Conservation (phyloP, 1,140 invertebrate genomes). For the Hydropsyche tenuis region DNA sequence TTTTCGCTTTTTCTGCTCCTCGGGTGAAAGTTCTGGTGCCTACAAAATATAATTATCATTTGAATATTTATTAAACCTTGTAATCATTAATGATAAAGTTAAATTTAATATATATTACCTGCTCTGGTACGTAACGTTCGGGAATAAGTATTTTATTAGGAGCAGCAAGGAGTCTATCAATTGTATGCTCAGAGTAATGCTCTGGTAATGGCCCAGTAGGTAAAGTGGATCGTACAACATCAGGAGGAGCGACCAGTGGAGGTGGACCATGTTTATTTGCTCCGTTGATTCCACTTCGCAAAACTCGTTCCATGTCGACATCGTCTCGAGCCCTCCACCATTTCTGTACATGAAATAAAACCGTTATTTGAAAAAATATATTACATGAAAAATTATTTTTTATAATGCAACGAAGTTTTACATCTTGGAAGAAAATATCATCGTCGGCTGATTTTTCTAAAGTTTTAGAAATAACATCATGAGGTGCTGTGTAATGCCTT, state of each 20-base stretch:
- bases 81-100: too few species aligned
- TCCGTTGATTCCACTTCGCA: slow-evolving; percentile 57
- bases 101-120: slow-evolving; percentile 62
- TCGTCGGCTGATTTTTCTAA: slow-evolving; percentile 65
- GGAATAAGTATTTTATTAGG: slow-evolving; percentile 92
- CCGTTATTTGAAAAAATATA: background rate
- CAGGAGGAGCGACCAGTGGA: slow-evolving; percentile 76
- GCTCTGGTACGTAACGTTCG: slow-evolving; percentile 89
- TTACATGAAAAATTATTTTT: background rate
- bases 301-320: slow-evolving; percentile 82
- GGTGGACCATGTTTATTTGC: slow-evolving; percentile 51
- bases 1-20: slow-evolving; percentile 80
- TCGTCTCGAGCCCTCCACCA: slow-evolving; percentile 77
- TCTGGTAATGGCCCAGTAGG: slow-evolving; percentile 63
- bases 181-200: slow-evolving; percentile 73
- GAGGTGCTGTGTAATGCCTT: slow-evolving; percentile 86
- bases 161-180: slow-evolving; percentile 82
- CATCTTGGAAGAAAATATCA: slow-evolving; percentile 64
- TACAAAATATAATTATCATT: slow-evolving; percentile 55
- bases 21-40: slow-evolving; percentile 78
- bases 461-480: slow-evolving; percentile 67
- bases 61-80: background rate
- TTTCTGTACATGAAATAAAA: slow-evolving; percentile 50
- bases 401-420: slow-evolving; percentile 51
- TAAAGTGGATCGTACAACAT: slow-evolving; percentile 82